Evolutionary conservation across 2,797 vertebrate species (phyloP), one percentile per base, ranked within the genome.

Genomic region (Scolopax bukidnonensis): DNA sequence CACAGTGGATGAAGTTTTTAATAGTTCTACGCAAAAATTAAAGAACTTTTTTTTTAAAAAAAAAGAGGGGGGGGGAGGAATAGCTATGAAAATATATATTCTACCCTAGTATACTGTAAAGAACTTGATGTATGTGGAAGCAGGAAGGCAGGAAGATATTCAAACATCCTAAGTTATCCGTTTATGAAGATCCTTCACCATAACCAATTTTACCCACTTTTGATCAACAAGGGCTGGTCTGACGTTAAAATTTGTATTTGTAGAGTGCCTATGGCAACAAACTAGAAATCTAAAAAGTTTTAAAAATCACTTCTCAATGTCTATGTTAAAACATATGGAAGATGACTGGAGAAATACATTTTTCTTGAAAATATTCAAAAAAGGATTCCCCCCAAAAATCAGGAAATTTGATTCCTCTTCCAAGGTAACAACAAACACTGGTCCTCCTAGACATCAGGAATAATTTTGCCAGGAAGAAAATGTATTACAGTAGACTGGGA

Each of bases 1-100:
- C 6, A 36, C 16, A 45, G 43, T 24, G 48, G 25, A 47, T 59
- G 7, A 88, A 84, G 16, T 18, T 78, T 70, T 91, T n/a, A 32
- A 27, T 30, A 70, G 11, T 45, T 83, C 19, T 56, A 43, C 24
- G 8, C 8, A 80, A 81, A 93, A 93, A 65, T 50, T 2, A 59
- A 85, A 33, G 4, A 94, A 77, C 2, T 36, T 36, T 36, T 36
- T 36, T 36, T 36, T 63, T 53, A 19, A 69, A 74, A 70, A 47
- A 5, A 11, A 1, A 1, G 0, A 5, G 2, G 7, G 2, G 3
- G 1, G 1, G 3, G 4, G 2, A 25, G 1, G 2, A 12, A 45
- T 36, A 69, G 6, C 27, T 77, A 24, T 21, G 73, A 70, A 90
- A 85, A 56, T 23, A 13, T 9, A 15, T 30, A 5, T 84, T 79